phyloP scores from a whole-genome alignment of 2,797 vertebrate species.

The Notoglanidium macrostoma region DNA sequence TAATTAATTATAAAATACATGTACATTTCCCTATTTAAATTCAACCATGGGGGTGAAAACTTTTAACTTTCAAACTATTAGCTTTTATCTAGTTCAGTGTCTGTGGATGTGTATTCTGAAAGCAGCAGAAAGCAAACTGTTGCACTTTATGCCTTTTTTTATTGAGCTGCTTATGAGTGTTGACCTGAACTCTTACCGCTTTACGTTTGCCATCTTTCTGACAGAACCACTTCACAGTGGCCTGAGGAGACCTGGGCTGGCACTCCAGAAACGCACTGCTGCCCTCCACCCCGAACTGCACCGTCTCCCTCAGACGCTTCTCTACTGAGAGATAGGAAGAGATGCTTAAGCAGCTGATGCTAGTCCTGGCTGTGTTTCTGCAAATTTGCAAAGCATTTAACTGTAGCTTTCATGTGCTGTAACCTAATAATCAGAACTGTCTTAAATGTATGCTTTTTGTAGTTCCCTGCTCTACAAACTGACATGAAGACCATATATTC shows the following conservation, averaged over 20 bases:
- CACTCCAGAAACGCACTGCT: slow-evolving; percentile 75
- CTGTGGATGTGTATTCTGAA: not conserved
- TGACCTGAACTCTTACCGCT: slow-evolving; percentile 60
- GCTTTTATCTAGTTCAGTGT: not conserved
- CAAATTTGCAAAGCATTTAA: not conserved
- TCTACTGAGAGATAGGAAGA: slow-evolving; percentile 59
- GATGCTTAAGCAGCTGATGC: slow-evolving; percentile 12
- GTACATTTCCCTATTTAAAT: not conserved
- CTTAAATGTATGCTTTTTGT: too few relatives aligned
- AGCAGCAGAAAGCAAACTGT: not conserved
- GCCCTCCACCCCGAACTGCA: slow-evolving; percentile 76
- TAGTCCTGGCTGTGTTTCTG: not conserved
- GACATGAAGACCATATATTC: not conserved
- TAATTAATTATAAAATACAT: not conserved
- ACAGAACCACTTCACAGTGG: slow-evolving; percentile 72
- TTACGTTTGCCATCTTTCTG: slow-evolving; percentile 68
- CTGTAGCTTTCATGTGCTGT: not conserved
- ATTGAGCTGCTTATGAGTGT: not conserved
- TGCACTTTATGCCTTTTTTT: not conserved
- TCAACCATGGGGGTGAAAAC: not conserved
- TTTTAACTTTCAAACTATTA: too few relatives aligned
- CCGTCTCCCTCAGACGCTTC: slow-evolving; percentile 67
- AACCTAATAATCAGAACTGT: not conserved
- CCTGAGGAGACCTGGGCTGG: slow-evolving; percentile 70
- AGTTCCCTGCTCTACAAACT: not conserved